Evolutionary conservation across 2,113 vertebrate species (phyloP).

Genomic region (Cynocephalus volans): DNA sequence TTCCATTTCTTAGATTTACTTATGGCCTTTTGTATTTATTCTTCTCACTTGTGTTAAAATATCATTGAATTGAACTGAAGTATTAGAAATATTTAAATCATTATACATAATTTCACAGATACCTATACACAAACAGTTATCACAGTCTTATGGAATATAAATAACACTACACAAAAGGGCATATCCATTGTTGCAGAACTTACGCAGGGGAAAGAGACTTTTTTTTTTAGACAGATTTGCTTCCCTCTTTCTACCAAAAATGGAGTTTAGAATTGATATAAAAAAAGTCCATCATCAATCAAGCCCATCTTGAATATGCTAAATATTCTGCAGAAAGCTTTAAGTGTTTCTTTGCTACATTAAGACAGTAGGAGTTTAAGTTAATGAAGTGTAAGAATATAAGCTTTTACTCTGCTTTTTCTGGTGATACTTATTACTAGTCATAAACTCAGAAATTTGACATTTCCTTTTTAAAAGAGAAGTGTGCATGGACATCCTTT

Average conservation of each 20-base stretch:
- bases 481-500: not conserved
- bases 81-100: constrained; percentile 60
- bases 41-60: constrained; percentile 41
- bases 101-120: constrained; percentile 52
- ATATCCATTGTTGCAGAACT: not conserved
- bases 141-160: constrained; percentile 69
- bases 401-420: constrained; percentile 12
- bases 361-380: not conserved
- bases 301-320: not conserved
- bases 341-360: constrained; percentile 5
- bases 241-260: not conserved
- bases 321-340: not conserved
- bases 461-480: constrained; percentile 10
- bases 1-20: constrained; percentile 39
- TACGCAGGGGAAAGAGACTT: not conserved
- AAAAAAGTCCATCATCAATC: not conserved
- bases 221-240: constrained; percentile 1
- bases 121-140: constrained; percentile 31
- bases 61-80: constrained; percentile 24
- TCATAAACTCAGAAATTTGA: constrained; percentile 36
- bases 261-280: constrained; percentile 17
- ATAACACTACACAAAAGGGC: constrained; percentile 49
- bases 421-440: not conserved
- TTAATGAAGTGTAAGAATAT: not conserved
- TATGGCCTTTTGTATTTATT: not conserved